A percentile compares a stretch with the other conserved stretches of the same genome.
phyloP scores from a whole-genome alignment of 2,888 invertebrate genomes.

The Scaptodrosophila latifasciaeformis region DNA sequence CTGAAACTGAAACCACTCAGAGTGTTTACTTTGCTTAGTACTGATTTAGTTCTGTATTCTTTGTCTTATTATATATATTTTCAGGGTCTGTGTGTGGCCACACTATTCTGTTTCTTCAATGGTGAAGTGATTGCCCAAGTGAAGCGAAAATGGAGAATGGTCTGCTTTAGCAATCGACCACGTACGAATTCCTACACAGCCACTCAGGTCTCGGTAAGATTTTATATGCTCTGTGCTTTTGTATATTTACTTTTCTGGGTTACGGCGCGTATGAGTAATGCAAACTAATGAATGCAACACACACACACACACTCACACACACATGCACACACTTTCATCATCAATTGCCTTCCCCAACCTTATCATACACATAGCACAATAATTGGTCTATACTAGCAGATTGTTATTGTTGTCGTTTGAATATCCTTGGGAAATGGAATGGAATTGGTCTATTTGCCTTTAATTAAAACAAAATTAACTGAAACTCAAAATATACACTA shows the following conservation, averaged over 20 bases:
- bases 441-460: conserved; percentile 6
- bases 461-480: conserved; percentile 11
- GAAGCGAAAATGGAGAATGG: conserved; percentile 86
- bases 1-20: conserved; percentile 3
- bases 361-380: conserved; percentile 7
- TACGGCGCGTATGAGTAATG: conserved; percentile 52
- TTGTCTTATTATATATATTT: conserved; percentile 10
- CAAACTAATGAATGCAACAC: conserved; percentile 34
- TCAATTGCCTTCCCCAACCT: too few relatives aligned
- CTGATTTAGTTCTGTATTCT: neutral
- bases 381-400: conserved; percentile 24
- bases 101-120: conserved; percentile 95
- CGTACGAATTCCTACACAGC: conserved; percentile 90
- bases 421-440: too few relatives aligned
- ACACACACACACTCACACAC: conserved; percentile 15
- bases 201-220: conserved; percentile 90
- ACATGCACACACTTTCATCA: conserved; percentile 3
- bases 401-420: conserved; percentile 27
- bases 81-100: conserved; percentile 93
- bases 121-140: conserved; percentile 94
- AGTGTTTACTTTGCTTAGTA: neutral
- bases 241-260: conserved; percentile 24
- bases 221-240: conserved; percentile 22
- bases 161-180: conserved; percentile 81
- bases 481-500: too few relatives aligned